Evolutionary conservation across 1,140 invertebrate genomes (phyloP).

Genomic region (Scaptomyza pallida): DNA sequence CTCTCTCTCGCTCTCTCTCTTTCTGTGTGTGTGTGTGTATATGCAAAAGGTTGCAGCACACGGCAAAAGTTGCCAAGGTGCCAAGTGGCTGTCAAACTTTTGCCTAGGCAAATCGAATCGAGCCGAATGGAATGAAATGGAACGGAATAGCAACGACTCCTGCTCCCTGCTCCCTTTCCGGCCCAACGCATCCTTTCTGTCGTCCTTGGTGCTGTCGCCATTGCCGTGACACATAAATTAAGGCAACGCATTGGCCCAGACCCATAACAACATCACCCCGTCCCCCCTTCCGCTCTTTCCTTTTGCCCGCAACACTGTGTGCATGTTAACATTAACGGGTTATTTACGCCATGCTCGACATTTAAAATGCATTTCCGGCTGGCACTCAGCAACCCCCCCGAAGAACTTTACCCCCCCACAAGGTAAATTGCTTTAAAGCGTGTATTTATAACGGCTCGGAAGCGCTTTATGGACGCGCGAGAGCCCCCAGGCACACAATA

Average conservation of each 20-base stretch:
- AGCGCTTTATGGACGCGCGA: slow-evolving; percentile 55
- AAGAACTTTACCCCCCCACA: not conserved
- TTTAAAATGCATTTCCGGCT: slow-evolving; percentile 75
- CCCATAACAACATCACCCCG: slow-evolving; percentile 2
- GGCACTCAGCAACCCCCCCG: slow-evolving; percentile 5
- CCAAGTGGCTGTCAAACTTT: slow-evolving; percentile 80
- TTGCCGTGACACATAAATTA: slow-evolving; percentile 72
- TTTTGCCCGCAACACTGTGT: slow-evolving; percentile 10
- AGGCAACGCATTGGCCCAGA: slow-evolving; percentile 54
- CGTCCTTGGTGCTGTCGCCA: slow-evolving; percentile 12
- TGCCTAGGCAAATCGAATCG: slow-evolving; percentile 68
- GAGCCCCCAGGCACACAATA: no score
- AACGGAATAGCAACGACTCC: slow-evolving; percentile 33
- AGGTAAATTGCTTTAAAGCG: slow-evolving; percentile 60
- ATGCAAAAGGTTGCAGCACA: slow-evolving; percentile 14
- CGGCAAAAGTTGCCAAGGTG: slow-evolving; percentile 68
- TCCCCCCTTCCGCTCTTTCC: not conserved
- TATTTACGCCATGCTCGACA: slow-evolving; percentile 73
- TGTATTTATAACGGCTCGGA: slow-evolving; percentile 64
- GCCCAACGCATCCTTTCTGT: not conserved
- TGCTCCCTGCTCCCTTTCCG: not conserved
- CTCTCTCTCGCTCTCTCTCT: no score
- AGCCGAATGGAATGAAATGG: slow-evolving; percentile 52
- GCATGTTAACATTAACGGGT: slow-evolving; percentile 75
- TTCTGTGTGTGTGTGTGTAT: slow-evolving; percentile 13